Base-by-base conservation (phyloP, 2,888 invertebrate species). In the Achlya flavicornis region DNA sequence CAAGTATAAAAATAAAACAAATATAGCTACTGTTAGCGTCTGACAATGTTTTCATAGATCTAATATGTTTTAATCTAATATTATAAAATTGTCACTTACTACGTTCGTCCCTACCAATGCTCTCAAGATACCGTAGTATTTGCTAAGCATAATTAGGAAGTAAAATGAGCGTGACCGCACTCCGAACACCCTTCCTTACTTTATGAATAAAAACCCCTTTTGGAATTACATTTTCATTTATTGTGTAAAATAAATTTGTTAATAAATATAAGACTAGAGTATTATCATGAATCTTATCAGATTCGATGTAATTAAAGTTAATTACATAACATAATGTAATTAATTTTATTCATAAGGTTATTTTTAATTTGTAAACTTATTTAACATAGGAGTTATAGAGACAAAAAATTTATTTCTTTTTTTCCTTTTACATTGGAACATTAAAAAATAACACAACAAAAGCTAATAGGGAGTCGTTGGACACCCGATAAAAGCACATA, bases 101-200 rank as follows among this genome's bases (percentile, higher is more conserved):
- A 68, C 65, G 57, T 19, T 35, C 48, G 46, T 66, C 16, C 12
- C n/a, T 61, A 5, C 33, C 63, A 66, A 57, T 67, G 58, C 62
- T 61, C 61, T 53, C 63, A 66, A 62, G 61, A 67, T 72, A 64
- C 70, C 71, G 66, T 76, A 81, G 81, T 86, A 82, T 87, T 87
- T 83, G 77, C 81, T 73, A 78, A 81, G 81, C 80, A 86, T 86
- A 88, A 90, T 91, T 87, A 86, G 80, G 81, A 84, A 82, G 87
- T 88, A 89, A 59, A 91, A 90, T 85, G 87, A 84, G 84, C 90
- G 86, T 87, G 85, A 85, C 88, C 85, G 81, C 79, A 77, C 53
- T 53, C 68, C 64, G 76, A 79, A 80, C n/a, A n/a, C n/a, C n/a
- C n/a, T 72, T 73, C 74, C 66, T 75, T 73, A 75, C 78, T 75